These are phyloP conservation scores for Otolemur crassicaudatus DNA, from an alignment of 2,797 vertebrate species.

Conservation along the genomic window DNA sequence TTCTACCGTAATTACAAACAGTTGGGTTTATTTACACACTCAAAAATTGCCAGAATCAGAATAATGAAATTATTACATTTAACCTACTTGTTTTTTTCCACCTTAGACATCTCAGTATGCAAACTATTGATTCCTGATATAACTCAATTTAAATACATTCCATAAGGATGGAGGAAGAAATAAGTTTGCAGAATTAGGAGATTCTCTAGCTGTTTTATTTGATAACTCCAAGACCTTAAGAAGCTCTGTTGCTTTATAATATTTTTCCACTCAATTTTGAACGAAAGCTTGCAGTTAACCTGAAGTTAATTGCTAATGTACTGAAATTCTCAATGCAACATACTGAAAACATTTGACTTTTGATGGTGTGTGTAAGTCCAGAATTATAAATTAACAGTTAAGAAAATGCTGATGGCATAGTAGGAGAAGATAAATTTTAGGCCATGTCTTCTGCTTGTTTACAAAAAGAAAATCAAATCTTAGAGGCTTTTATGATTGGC, in stretches of 20 bases:
- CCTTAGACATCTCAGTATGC: background rate
- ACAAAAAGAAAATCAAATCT: conserved; percentile 32
- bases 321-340: background rate
- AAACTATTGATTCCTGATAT: background rate
- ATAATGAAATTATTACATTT: conserved; percentile 19
- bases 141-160: conserved; percentile 31
- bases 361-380: background rate
- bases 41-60: background rate
- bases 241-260: background rate
- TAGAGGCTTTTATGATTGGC: background rate
- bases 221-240: background rate
- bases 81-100: background rate
- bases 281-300: background rate
- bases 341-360: conserved; percentile 46
- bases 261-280: conserved; percentile 31
- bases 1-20: conserved; percentile 10
- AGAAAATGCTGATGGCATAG: conserved; percentile 16
- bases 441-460: background rate
- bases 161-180: background rate
- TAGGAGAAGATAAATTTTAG: background rate
- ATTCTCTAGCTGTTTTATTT: background rate
- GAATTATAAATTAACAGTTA: background rate
- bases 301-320: background rate
- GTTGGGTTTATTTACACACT: background rate
- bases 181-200: background rate